phyloP scores from a whole-genome alignment of 2,888 invertebrate genomes.

The Caenorhabditis wallacei region DNA sequence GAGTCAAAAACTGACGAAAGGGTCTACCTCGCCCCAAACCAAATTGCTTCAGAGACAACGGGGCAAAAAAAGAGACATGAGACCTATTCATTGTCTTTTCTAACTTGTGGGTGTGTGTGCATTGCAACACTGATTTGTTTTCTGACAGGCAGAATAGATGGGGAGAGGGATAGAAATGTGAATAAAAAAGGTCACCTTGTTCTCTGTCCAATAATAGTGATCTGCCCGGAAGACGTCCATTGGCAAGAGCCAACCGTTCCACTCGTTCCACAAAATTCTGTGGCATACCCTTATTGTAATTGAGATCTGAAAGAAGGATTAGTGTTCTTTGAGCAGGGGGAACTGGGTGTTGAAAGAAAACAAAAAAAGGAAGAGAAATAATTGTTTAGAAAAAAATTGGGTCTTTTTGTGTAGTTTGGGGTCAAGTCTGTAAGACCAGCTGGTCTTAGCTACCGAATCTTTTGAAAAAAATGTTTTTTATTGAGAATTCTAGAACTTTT shows the following conservation, averaged over 20 bases:
- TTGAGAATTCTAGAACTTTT: too few species aligned
- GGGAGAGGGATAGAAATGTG: not conserved
- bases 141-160: constrained; percentile 8
- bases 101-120: constrained; percentile 16
- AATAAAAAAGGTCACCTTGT: constrained; percentile 57
- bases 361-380: not conserved
- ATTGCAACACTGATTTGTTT: constrained; percentile 45
- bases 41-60: constrained; percentile 42
- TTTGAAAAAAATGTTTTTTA: too few species aligned
- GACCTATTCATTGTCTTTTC: constrained; percentile 48
- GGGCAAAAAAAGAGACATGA: constrained; percentile 3
- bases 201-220: constrained; percentile 70
- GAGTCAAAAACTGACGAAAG: constrained; percentile 15
- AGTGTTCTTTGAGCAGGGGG: not conserved
- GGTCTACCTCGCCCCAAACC: constrained; percentile 15
- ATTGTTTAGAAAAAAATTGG: too few species aligned
- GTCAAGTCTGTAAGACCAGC: too few species aligned
- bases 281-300: constrained; percentile 58
- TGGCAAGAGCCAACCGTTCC: constrained; percentile 65
- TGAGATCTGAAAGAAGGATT: not conserved
- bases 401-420: too few species aligned
- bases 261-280: constrained; percentile 68
- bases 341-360: not conserved
- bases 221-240: constrained; percentile 69
- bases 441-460: too few species aligned